Percentiles rank a stretch among this genome's conserved stretches.
Evolutionary conservation across 2,797 vertebrate genomes (phyloP).

Genomic region (Dendrocincla tyrannina): DNA sequence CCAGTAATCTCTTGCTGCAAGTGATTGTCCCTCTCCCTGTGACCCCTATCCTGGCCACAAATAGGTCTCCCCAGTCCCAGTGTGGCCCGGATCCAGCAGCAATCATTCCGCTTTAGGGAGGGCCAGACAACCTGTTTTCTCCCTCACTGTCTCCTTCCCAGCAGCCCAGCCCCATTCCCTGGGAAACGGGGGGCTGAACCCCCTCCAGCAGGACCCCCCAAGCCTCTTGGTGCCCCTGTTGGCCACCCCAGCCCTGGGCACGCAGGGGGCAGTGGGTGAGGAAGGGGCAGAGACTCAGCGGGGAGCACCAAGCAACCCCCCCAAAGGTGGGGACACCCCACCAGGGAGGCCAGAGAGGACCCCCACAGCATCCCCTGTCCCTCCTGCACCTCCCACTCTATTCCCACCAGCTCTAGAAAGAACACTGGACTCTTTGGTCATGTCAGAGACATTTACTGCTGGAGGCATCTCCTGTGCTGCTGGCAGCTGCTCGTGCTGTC

Average conservation of each 20-base stretch:
- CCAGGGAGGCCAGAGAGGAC: not conserved
- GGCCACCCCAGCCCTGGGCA: accelerated
- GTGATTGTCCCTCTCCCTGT: accelerated
- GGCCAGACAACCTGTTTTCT: no score
- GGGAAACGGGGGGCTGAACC: not conserved
- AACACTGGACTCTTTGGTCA: not conserved
- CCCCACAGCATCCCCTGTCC: no score
- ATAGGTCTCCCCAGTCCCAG: accelerated
- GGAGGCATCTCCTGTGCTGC: not conserved
- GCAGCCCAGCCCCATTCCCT: not conserved
- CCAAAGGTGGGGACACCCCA: not conserved
- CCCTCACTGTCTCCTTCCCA: accelerated
- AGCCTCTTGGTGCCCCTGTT: accelerated
- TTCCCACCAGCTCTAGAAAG: not conserved
- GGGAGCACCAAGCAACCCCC: not conserved
- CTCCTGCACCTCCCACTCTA: not conserved
- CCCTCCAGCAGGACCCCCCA: accelerated
- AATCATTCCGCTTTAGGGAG: not conserved
- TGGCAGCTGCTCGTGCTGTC: not conserved
- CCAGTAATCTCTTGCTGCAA: not conserved
- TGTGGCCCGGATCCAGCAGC: accelerated
- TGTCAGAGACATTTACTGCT: conserved; percentile 24
- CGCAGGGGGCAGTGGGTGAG: not conserved
- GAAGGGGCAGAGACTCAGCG: not conserved
- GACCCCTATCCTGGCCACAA: not conserved